Base-by-base conservation (phyloP, 2,888 invertebrate species). In the Caenorhabditis sp. region DNA sequence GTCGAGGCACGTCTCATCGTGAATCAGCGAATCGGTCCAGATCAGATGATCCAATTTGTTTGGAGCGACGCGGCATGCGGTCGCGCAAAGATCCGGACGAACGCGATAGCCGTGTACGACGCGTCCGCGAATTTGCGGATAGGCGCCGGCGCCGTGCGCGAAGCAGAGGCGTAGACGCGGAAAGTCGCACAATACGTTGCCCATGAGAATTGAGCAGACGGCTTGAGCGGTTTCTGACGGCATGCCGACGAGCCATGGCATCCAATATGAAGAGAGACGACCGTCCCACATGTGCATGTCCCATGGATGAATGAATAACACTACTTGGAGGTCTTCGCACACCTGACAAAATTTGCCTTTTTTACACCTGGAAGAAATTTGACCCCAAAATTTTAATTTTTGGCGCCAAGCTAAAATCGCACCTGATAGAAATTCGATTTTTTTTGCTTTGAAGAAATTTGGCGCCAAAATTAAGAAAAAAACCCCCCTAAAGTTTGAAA, bases 221-320 rank as follows among this genome's bases (percentile, higher is more conserved):
- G 91, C 90, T 14, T 89, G 88, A 1, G 90, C 88, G 1, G 91
- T 91, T 79, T 91, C 91, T 0, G 90, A 88, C 0, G 91, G 91
- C 91, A 91, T 91, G 19, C 90, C 90, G 4, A 91, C 90, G 10
- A 91, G 88, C 91, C 91, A 91, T 0, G 91, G 91, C 76, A 91
- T 78, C 90, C 90, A 91, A 83, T 90, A 91, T 71, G 91, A 90
- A 51, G 84, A 80, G 86, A 90, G 88, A 54, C 91, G 87, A 1
- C 89, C 90, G 2, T 87, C 88, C 83, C 87, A 86, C 62, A 88
- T 87, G 71, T 86, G 82, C 91, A 91, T 91, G 83, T 91, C 91
- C 91, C 91, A 91, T 1, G 91, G 91, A 83, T 91, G 91, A 1
- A 91, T 89, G 85, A 91, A 91, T n/a, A 91, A 83, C 1, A 89